phyloP scores from a whole-genome alignment of 2,888 invertebrate species.

The Mythimna vitellina region DNA sequence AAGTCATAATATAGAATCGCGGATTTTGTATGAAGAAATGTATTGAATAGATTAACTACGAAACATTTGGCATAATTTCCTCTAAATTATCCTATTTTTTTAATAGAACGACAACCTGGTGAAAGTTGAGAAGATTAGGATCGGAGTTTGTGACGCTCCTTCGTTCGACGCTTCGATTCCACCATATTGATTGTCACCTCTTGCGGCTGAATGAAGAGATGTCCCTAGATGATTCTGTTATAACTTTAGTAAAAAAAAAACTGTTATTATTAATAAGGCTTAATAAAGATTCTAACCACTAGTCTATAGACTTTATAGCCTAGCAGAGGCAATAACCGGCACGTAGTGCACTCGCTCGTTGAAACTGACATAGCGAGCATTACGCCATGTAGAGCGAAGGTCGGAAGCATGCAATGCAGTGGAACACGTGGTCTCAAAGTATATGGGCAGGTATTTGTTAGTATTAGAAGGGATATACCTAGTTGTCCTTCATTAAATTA shows the following conservation, averaged over 20 bases:
- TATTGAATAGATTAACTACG: not conserved
- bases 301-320: too few relatives aligned
- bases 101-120: too few relatives aligned
- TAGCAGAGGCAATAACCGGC: conserved; percentile 2
- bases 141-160: not conserved
- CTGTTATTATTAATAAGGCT: too few relatives aligned
- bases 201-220: not conserved
- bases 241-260: not conserved
- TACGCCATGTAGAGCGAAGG: conserved; percentile 51
- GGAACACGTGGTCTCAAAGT: conserved; percentile 23
- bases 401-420: conserved; percentile 43
- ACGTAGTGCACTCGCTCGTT: conserved; percentile 36
- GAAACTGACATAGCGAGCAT: conserved; percentile 20
- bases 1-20: not conserved
- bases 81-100: too few relatives aligned
- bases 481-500: not conserved
- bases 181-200: not conserved
- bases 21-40: conserved; percentile 15
- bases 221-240: not conserved
- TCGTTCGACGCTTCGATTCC: not conserved
- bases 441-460: not conserved
- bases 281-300: not conserved
- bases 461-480: not conserved
- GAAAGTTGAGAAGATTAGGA: too few relatives aligned
- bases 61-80: not conserved